Percentiles rank a stretch among this genome's conserved stretches.
Conservation (phyloP, 2,113 vertebrate species). For the Ameiurus melas region DNA sequence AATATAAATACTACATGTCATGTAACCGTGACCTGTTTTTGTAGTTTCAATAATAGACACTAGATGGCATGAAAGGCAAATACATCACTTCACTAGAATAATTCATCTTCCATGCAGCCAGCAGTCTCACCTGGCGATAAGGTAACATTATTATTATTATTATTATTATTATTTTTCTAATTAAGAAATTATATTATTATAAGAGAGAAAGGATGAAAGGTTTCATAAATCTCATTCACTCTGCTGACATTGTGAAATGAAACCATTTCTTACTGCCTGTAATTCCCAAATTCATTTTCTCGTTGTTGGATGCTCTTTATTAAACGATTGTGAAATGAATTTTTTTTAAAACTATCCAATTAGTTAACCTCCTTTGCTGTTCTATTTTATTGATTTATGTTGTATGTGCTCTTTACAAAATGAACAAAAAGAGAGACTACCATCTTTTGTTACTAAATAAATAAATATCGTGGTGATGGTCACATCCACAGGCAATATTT, state of each 20-base stretch:
- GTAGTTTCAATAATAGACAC: constrained; percentile 27
- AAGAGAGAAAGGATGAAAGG: no score
- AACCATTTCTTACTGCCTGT: background rate
- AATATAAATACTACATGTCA: constrained; percentile 16
- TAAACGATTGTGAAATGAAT: background rate
- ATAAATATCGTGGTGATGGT: background rate
- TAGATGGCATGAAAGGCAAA: constrained; percentile 45
- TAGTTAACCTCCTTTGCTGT: background rate
- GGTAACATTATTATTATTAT: background rate
- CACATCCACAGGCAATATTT: constrained; percentile 20
- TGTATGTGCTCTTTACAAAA: background rate
- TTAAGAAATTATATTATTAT: background rate
- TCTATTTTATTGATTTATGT: constrained; percentile 19
- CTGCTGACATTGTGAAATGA: background rate
- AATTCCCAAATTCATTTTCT: background rate
- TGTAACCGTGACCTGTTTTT: background rate
- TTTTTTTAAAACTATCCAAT: background rate
- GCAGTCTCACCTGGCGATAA: background rate
- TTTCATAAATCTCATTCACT: background rate
- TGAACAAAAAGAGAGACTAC: background rate
- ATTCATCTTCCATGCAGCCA: background rate
- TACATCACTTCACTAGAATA: background rate
- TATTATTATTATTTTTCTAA: no score
- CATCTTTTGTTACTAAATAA: background rate
- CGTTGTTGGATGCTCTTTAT: background rate